phyloP scores from a whole-genome alignment of 2,888 invertebrate species.

The Andrena chrysosceles region DNA sequence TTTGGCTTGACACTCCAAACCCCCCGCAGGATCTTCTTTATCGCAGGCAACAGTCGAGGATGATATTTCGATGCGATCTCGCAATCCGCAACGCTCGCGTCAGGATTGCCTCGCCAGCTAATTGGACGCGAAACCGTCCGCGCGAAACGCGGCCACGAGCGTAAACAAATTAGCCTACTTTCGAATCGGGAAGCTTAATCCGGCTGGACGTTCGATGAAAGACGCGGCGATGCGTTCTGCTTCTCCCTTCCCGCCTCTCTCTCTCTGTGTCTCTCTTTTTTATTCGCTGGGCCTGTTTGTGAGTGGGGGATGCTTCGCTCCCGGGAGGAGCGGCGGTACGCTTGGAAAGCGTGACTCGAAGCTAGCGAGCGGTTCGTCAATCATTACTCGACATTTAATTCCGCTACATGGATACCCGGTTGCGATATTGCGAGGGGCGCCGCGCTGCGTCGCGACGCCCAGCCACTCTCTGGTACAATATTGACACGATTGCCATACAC shows the following conservation, averaged over 20 bases:
- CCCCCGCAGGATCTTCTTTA: conserved; percentile 8
- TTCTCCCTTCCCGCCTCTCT: neutral
- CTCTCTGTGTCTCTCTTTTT: neutral
- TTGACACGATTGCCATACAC: conserved; percentile 55
- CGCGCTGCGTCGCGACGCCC: conserved; percentile 33
- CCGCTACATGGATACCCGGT: conserved; percentile 36
- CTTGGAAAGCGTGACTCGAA: neutral
- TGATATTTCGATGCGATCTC: conserved; percentile 19
- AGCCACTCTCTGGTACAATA: conserved; percentile 42
- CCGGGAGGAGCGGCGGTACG: neutral
- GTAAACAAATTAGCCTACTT: conserved; percentile 46
- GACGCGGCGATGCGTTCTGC: neutral
- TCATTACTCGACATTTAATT: conserved; percentile 62
- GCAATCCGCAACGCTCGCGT: neutral
- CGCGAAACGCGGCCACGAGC: conserved; percentile 1
- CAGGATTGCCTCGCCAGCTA: conserved; percentile 18
- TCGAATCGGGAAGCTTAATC: conserved; percentile 1
- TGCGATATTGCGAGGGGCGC: conserved; percentile 47
- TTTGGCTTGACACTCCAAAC: neutral
- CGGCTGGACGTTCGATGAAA: conserved; percentile 29
- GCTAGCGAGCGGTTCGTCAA: conserved; percentile 31
- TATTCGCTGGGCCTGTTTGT: neutral
- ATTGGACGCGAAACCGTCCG: conserved; percentile 46
- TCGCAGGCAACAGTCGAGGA: conserved; percentile 29
- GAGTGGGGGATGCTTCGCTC: neutral